These are phyloP conservation scores for Cichladusa arquata DNA, from an alignment of 2,113 vertebrate species.

Conservation along the genomic window DNA sequence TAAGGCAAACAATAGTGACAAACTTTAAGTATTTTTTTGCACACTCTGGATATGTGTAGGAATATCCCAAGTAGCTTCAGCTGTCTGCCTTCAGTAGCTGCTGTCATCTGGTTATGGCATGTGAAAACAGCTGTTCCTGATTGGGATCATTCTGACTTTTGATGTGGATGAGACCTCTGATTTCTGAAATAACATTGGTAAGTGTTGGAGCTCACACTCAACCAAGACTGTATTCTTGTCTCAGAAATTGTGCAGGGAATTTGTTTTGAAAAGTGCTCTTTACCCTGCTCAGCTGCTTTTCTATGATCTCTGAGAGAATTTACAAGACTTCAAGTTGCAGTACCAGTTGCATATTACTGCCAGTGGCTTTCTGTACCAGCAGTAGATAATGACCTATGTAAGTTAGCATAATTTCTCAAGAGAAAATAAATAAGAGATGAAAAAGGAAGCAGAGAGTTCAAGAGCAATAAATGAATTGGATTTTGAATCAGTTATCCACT, in stretches of 20 bases:
- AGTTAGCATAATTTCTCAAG: background rate
- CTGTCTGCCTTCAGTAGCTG: background rate
- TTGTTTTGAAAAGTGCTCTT: background rate
- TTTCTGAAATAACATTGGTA: background rate
- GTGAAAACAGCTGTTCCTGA: background rate
- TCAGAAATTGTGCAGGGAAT: background rate
- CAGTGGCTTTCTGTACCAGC: background rate
- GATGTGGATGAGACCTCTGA: background rate
- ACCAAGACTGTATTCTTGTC: background rate
- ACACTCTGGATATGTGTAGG: background rate
- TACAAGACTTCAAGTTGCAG: background rate
- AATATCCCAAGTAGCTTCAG: background rate
- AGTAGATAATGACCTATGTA: background rate
- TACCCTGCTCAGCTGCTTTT: background rate
- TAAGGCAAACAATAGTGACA: background rate
- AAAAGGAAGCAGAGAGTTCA: background rate
- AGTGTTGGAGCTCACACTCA: fast-evolving
- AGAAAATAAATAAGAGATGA: background rate
- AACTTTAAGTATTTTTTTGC: background rate
- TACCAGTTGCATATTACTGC: background rate
- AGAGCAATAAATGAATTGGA: background rate
- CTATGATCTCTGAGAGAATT: background rate
- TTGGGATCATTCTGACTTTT: background rate
- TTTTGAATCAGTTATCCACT: background rate
- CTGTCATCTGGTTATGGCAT: background rate